A percentile compares a stretch with the other conserved stretches of the same genome.
Evolutionary conservation across 1,140 invertebrate species (phyloP).

Genomic region (Magallana gigas): DNA sequence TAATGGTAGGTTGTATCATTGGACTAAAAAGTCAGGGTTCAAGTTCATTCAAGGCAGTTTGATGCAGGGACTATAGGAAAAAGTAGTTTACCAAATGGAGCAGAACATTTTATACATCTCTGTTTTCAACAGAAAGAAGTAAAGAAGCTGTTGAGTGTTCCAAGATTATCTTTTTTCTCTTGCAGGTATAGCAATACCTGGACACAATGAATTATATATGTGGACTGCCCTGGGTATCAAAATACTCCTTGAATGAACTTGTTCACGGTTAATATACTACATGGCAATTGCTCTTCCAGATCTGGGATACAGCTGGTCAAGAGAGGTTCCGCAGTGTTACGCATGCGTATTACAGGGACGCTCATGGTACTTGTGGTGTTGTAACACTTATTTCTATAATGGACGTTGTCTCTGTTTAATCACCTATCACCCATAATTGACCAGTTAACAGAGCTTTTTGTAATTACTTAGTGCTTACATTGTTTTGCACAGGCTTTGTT

Average conservation of each 20-base stretch:
- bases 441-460: too few relatives aligned
- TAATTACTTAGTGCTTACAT: too few relatives aligned
- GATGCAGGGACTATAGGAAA: background rate
- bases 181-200: too few relatives aligned
- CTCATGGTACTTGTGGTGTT: constrained; percentile 72
- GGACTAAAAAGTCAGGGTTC: background rate
- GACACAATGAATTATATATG: too few relatives aligned
- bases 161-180: too few relatives aligned
- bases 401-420: too few relatives aligned
- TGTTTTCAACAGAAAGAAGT: too few relatives aligned
- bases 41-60: constrained; percentile 14
- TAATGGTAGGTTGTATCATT: constrained; percentile 75
- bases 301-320: constrained; percentile 82
- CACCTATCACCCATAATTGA: too few relatives aligned
- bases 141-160: too few relatives aligned
- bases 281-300: constrained; percentile 84
- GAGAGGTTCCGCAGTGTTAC: constrained; percentile 81
- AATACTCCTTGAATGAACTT: background rate
- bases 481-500: too few relatives aligned
- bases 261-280: constrained; percentile 82
- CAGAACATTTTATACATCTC: too few relatives aligned
- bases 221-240: background rate
- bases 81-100: too few relatives aligned
- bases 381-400: background rate
- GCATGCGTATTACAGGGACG: constrained; percentile 81